These are phyloP conservation scores for Scomber colias DNA, from an alignment of 2,113 vertebrate species.

Conservation along the genomic window DNA sequence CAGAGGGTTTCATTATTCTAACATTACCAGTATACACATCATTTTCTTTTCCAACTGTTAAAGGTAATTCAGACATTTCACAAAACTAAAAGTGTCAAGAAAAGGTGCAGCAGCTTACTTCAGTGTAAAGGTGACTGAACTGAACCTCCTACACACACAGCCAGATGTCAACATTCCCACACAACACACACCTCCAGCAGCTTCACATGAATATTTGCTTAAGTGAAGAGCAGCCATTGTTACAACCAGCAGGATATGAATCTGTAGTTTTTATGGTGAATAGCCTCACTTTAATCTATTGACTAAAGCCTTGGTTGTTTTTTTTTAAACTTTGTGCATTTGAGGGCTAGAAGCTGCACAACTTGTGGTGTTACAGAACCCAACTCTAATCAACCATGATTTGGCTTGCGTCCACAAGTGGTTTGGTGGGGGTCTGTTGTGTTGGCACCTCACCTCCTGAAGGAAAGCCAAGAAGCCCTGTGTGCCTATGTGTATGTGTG, in stretches of 20 bases:
- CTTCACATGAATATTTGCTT: conserved; percentile 30
- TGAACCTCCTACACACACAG: conserved; percentile 4
- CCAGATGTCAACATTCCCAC: conserved; percentile 30
- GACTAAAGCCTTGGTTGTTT: conserved; percentile 21
- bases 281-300: conserved; percentile 20
- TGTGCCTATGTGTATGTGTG: not conserved
- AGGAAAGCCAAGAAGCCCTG: conserved; percentile 30
- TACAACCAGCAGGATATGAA: conserved; percentile 24
- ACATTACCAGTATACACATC: not conserved
- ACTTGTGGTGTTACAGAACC: conserved; percentile 34
- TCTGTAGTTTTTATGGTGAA: conserved; percentile 42
- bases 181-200: conserved; percentile 28
- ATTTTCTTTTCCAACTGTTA: conserved; percentile 13
- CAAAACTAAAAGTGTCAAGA: conserved; percentile 28
- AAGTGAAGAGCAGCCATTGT: not conserved
- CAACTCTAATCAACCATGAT: conserved; percentile 27
- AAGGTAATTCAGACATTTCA: conserved; percentile 21
- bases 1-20: too few species aligned
- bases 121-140: conserved; percentile 41
- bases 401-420: conserved; percentile 42
- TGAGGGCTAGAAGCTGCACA: conserved; percentile 9
- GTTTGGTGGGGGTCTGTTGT: conserved; percentile 14
- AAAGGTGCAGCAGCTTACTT: conserved; percentile 38
- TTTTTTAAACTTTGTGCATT: conserved; percentile 37
- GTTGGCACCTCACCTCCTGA: conserved; percentile 23